These are phyloP conservation scores for Cromileptes altivelis DNA, from an alignment of 2,113 vertebrate species.

Conservation along the genomic window DNA sequence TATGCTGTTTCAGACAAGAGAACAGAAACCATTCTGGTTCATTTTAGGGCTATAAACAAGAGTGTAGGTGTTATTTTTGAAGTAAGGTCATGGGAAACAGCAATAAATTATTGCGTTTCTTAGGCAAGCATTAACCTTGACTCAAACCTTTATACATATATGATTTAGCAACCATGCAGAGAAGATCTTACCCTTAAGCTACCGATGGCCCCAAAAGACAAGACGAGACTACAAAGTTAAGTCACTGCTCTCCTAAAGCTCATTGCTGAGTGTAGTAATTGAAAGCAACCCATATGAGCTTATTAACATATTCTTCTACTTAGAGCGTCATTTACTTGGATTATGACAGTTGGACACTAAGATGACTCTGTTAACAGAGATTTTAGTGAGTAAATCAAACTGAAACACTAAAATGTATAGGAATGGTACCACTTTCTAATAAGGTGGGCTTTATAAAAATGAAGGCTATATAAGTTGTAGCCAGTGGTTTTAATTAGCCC, in stretches of 20 bases:
- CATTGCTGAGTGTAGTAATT: too few species aligned
- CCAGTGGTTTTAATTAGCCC: neutral
- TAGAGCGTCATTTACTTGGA: neutral
- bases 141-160: neutral
- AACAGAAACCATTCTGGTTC: neutral
- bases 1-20: neutral
- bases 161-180: neutral
- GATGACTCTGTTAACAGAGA: neutral
- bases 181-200: neutral
- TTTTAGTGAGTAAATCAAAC: neutral
- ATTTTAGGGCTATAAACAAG: neutral
- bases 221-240: neutral
- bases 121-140: neutral
- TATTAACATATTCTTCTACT: neutral
- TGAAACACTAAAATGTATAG: neutral
- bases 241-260: neutral
- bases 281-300: neutral
- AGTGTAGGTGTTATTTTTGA: neutral
- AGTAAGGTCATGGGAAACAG: neutral
- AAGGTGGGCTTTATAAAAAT: neutral
- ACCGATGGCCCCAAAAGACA: neutral
- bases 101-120: neutral
- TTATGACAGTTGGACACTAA: neutral
- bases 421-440: neutral
- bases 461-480: neutral